Percentiles rank a stretch among this genome's conserved stretches.
phyloP scores from a whole-genome alignment of 1,140 invertebrate genomes.

The Wiebesia pumilae region DNA sequence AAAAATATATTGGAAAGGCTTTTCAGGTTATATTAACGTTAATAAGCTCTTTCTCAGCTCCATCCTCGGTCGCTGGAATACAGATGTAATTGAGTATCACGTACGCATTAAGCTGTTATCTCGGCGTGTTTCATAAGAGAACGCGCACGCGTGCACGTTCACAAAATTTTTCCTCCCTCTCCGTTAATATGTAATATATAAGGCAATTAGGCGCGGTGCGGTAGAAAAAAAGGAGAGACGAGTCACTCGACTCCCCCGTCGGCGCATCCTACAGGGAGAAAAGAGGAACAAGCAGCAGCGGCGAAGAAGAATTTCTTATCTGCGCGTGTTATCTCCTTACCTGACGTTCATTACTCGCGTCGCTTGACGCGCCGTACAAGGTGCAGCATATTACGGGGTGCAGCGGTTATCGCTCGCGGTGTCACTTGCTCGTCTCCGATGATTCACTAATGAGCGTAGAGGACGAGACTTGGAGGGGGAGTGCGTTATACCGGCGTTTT shows the following conservation, averaged over 20 bases:
- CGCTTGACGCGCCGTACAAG: slow-evolving; percentile 35
- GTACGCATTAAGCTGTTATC: slow-evolving; percentile 19
- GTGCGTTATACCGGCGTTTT: neutral
- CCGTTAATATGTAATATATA: slow-evolving; percentile 17
- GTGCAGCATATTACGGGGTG: slow-evolving; percentile 44
- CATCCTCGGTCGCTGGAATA: neutral
- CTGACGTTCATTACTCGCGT: slow-evolving; percentile 51
- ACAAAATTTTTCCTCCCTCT: neutral
- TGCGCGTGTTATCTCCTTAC: slow-evolving; percentile 27
- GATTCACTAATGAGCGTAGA: slow-evolving; percentile 63
- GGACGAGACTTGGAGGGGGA: slow-evolving; percentile 44
- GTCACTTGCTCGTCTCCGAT: slow-evolving; percentile 55
- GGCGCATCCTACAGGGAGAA: neutral
- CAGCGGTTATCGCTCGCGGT: slow-evolving; percentile 29
- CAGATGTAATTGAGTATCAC: slow-evolving; percentile 29
- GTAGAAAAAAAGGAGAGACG: neutral
- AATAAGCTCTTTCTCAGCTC: neutral
- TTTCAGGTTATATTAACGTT: neutral
- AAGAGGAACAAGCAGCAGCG: neutral
- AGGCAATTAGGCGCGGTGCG: slow-evolving; percentile 29
- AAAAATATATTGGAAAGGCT: slow-evolving; percentile 27
- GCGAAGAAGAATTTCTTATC: slow-evolving; percentile 26
- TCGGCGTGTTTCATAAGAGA: neutral
- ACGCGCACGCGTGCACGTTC: neutral
- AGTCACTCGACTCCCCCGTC: neutral